Conservation (phyloP, 1,140 invertebrate genomes). For the Akabosia matsudoensis region DNA sequence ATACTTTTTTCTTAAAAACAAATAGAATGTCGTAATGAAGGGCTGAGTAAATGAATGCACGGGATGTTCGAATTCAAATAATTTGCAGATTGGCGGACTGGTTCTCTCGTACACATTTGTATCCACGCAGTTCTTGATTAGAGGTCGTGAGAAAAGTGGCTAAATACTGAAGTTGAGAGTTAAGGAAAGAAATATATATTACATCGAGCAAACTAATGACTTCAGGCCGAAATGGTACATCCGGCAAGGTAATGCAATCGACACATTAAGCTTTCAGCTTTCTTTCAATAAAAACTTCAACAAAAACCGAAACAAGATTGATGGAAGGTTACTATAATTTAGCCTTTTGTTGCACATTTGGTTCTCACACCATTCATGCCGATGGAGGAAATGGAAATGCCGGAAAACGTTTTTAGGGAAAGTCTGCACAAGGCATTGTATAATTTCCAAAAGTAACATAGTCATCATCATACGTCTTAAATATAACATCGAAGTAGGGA, state of each 20-base stretch:
- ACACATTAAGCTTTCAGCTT: too few species aligned
- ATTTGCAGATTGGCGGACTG: neutral
- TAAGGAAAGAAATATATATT: neutral
- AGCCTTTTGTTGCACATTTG: too few species aligned
- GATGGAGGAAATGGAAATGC: neutral
- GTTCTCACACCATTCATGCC: neutral
- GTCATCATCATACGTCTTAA: neutral
- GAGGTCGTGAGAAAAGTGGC: neutral
- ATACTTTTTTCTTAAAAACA: neutral
- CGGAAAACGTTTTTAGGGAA: neutral
- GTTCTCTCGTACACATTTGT: neutral
- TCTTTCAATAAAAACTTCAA: too few species aligned
- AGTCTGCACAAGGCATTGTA: neutral
- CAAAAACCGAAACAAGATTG: too few species aligned
- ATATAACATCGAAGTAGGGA: neutral
- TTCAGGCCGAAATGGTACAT: too few species aligned
- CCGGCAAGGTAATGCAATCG: too few species aligned
- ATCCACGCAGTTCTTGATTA: neutral
- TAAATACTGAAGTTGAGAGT: neutral
- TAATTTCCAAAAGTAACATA: neutral
- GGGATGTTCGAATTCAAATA: neutral
- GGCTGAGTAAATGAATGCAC: neutral
- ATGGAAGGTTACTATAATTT: too few species aligned
- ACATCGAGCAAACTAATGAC: neutral
- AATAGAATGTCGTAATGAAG: too few species aligned